Evolutionary conservation across 2,888 invertebrate genomes (phyloP).

Genomic region (Omphaloscelis lunosa): DNA sequence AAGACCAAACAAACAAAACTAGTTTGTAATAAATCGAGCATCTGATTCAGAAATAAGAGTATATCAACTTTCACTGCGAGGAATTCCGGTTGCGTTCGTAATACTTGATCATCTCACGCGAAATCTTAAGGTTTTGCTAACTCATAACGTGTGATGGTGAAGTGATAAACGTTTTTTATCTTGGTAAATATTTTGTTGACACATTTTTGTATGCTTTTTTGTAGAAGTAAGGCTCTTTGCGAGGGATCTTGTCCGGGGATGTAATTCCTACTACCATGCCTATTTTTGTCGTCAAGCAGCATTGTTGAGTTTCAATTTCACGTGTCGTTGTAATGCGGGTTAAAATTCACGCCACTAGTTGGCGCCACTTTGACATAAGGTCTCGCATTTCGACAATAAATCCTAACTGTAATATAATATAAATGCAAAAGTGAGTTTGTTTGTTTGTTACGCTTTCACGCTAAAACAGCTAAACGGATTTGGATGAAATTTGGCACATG

Average conservation of each 20-base stretch:
- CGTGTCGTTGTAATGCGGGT: not conserved
- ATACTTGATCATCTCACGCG: constrained; percentile 47
- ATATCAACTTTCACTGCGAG: constrained; percentile 56
- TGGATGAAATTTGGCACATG: too few species aligned
- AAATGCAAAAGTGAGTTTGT: too few species aligned
- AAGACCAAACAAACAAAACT: constrained; percentile 9
- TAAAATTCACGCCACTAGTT: too few species aligned
- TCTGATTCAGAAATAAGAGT: constrained; percentile 37
- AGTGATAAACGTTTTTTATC: not conserved
- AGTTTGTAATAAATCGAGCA: constrained; percentile 32
- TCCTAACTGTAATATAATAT: too few species aligned
- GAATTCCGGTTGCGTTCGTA: constrained; percentile 54
- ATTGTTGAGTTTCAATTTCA: not conserved
- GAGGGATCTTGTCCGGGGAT: not conserved
- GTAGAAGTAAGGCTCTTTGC: not conserved
- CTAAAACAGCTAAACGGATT: too few species aligned
- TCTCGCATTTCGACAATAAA: too few species aligned
- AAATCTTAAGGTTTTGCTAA: constrained; percentile 46
- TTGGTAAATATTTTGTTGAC: not conserved
- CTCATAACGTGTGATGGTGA: constrained; percentile 24
- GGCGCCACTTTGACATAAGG: too few species aligned
- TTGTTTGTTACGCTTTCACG: too few species aligned
- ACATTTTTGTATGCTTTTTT: not conserved
- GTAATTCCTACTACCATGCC: not conserved
- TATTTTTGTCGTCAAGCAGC: too few species aligned